Conservation (phyloP, 2,113 vertebrate species). For the Archilochus colubris region DNA sequence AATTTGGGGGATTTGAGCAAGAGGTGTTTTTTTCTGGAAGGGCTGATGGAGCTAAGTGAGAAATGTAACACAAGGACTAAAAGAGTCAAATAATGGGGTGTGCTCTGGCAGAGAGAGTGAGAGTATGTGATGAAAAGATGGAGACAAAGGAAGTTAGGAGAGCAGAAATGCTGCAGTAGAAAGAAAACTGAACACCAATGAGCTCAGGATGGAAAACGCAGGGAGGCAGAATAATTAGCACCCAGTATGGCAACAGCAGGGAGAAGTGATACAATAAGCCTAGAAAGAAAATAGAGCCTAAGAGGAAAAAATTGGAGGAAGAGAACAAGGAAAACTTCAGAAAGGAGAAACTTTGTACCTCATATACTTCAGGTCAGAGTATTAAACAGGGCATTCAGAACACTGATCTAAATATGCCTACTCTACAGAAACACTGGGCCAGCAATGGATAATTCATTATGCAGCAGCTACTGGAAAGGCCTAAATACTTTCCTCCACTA, state of each 20-base stretch:
- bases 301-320: not conserved
- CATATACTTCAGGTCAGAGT: not conserved
- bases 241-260: not conserved
- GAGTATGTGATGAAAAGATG: not conserved
- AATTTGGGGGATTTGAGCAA: not conserved
- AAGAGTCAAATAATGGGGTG: not conserved
- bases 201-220: not conserved
- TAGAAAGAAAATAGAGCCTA: not conserved
- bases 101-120: not conserved
- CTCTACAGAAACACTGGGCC: not conserved
- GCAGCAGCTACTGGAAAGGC: not conserved
- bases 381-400: not conserved
- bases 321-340: not conserved
- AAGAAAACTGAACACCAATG: not conserved
- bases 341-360: not conserved
- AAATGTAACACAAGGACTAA: accelerated
- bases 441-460: not conserved
- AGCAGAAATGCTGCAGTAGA: not conserved
- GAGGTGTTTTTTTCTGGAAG: not conserved
- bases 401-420: too few relatives aligned
- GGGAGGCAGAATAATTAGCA: not conserved
- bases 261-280: not conserved
- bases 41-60: not conserved
- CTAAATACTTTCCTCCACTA: not conserved
- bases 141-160: not conserved